Percentiles rank a stretch among this genome's conserved stretches.
Evolutionary conservation across 37 sponge, comb jelly and placozoan genomes (phyloP).

Genomic region (Ephydatia muelleri): DNA sequence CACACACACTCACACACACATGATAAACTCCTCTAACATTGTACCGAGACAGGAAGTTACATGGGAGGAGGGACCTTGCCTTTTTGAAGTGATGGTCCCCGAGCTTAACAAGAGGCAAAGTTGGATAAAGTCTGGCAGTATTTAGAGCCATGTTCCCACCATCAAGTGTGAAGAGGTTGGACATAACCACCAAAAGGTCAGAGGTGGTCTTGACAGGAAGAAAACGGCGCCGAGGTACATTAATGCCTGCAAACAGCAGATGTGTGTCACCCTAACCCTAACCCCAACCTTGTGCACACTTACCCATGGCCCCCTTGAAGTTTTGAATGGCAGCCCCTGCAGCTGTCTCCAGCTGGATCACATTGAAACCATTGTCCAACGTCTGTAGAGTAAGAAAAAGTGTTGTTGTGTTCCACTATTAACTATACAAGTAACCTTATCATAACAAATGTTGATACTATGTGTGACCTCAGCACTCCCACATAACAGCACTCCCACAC

Average conservation of each 20-base stretch:
- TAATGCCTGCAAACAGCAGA: conserved; percentile 64
- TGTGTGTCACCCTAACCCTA: not conserved
- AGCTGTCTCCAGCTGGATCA: conserved; percentile 97
- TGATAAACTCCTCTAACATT: no score
- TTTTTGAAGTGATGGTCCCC: conserved; percentile 85
- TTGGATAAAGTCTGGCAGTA: conserved; percentile 68
- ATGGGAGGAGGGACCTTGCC: conserved; percentile 22
- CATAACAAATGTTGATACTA: no score
- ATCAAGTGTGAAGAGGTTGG: conserved; percentile 83
- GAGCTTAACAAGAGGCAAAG: conserved; percentile 93
- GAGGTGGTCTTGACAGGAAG: conserved; percentile 96
- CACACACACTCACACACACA: not conserved
- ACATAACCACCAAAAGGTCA: conserved; percentile 91
- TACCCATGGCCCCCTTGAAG: conserved; percentile 90
- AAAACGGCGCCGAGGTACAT: conserved; percentile 92
- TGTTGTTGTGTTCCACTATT: not conserved
- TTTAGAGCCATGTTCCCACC: conserved; percentile 79
- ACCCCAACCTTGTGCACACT: not conserved
- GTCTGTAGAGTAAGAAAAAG: conserved; percentile 39
- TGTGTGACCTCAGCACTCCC: no score
- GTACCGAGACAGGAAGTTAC: not conserved
- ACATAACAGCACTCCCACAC: no score
- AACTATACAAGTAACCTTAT: no score
- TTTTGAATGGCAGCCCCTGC: conserved; percentile 97
- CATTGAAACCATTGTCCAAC: conserved; percentile 74